Conservation (phyloP, 1,140 invertebrate species). For the Plodia interpunctella region DNA sequence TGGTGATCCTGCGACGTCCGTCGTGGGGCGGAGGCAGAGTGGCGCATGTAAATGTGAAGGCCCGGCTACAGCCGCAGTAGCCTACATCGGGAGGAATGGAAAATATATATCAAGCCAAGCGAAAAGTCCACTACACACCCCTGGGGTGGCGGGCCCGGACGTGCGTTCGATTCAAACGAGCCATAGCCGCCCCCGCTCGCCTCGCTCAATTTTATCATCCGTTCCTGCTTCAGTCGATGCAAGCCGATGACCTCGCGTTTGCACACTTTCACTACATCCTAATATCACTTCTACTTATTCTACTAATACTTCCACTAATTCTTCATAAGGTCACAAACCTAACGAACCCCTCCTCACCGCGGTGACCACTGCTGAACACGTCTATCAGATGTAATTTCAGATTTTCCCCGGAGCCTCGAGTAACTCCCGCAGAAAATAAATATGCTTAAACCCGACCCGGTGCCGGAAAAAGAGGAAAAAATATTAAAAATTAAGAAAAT, state of each 20-base stretch:
- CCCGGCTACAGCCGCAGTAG: constrained; percentile 52
- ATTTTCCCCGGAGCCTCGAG: constrained; percentile 52
- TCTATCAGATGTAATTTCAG: constrained; percentile 58
- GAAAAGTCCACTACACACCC: constrained; percentile 71
- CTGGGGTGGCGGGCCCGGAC: constrained; percentile 52
- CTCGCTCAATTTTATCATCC: constrained; percentile 55
- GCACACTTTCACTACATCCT: no score
- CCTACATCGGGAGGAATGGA: constrained; percentile 65
- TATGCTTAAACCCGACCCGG: constrained; percentile 69
- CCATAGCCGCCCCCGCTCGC: constrained; percentile 51
- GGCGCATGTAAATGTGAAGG: constrained; percentile 56
- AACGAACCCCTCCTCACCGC: not conserved
- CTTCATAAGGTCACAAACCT: not conserved
- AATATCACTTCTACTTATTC: no score
- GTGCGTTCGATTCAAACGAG: constrained; percentile 71
- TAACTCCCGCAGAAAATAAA: constrained; percentile 61
- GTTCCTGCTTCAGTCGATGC: constrained; percentile 50
- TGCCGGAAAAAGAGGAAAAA: constrained; percentile 53
- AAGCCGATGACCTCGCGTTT: constrained; percentile 26
- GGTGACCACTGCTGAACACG: constrained; percentile 13
- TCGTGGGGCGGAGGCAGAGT: constrained; percentile 34
- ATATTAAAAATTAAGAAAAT: constrained; percentile 75
- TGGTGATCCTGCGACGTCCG: constrained; percentile 27
- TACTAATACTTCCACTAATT: no score
- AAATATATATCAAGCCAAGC: constrained; percentile 69